Percentiles rank a stretch among this genome's conserved stretches.
phyloP scores from a whole-genome alignment of 2,797 vertebrate genomes.

The Sylvilagus floridanus region DNA sequence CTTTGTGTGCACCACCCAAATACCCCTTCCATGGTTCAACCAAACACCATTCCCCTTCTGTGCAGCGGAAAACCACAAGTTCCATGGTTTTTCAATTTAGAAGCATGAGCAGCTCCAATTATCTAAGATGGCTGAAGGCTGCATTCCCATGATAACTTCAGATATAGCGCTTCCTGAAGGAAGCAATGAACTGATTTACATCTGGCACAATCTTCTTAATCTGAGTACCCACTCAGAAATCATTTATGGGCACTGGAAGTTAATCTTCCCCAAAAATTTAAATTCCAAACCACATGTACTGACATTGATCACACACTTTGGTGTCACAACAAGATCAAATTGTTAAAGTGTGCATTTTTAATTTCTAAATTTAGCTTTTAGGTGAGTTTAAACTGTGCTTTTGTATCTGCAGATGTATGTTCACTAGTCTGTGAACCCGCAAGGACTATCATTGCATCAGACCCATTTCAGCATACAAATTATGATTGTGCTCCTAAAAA shows the following conservation, averaged over 20 bases:
- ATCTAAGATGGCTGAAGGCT: too few relatives aligned
- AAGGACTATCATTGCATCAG: neutral
- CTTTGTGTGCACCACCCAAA: too few relatives aligned
- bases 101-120: too few relatives aligned
- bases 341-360: neutral
- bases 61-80: too few relatives aligned
- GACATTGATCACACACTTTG: neutral
- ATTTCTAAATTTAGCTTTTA: neutral
- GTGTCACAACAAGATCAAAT: neutral
- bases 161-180: neutral
- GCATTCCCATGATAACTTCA: too few relatives aligned
- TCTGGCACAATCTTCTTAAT: neutral
- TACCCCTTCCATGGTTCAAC: too few relatives aligned
- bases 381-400: neutral
- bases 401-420: neutral
- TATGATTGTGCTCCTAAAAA: neutral
- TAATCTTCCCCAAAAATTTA: neutral
- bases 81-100: too few relatives aligned
- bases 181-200: neutral
- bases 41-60: too few relatives aligned
- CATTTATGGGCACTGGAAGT: neutral
- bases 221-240: neutral
- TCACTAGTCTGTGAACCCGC: neutral
- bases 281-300: neutral
- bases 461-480: neutral